phyloP scores from a whole-genome alignment of 2,888 invertebrate genomes.

The Epinotia ramella region DNA sequence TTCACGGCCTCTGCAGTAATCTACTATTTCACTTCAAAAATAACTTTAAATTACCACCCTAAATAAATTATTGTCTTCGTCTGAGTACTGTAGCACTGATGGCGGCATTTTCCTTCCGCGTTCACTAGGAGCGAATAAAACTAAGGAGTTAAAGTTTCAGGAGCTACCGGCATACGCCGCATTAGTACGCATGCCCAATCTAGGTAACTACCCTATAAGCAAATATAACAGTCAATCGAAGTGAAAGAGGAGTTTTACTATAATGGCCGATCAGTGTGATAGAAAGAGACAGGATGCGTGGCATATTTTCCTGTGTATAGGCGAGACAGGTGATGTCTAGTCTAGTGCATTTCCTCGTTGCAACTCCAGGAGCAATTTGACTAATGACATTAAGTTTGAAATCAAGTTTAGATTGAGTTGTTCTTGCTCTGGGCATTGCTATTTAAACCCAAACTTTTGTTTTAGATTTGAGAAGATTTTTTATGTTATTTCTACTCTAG shows the following conservation, averaged over 20 bases:
- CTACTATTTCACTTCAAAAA: too few relatives aligned
- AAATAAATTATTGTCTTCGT: not conserved
- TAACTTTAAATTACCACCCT: too few relatives aligned
- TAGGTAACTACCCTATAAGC: not conserved
- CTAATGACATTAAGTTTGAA: not conserved
- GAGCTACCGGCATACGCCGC: not conserved
- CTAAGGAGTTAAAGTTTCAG: not conserved
- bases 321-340: not conserved
- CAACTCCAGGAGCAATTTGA: not conserved
- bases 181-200: conserved; percentile 1
- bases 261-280: conserved; percentile 9
- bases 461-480: too few relatives aligned
- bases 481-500: too few relatives aligned
- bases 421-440: not conserved
- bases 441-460: too few relatives aligned
- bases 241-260: conserved; percentile 8
- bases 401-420: not conserved
- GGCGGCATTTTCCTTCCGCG: conserved; percentile 29
- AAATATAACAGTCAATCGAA: not conserved
- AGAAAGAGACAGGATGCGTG: conserved; percentile 7
- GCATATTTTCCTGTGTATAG: not conserved
- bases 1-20: too few relatives aligned
- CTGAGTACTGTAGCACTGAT: not conserved
- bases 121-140: conserved; percentile 30
- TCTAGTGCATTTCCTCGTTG: not conserved